These are phyloP conservation scores for Drosophila guanche DNA, from an alignment of 1,140 invertebrate genomes.

Conservation along the genomic window DNA sequence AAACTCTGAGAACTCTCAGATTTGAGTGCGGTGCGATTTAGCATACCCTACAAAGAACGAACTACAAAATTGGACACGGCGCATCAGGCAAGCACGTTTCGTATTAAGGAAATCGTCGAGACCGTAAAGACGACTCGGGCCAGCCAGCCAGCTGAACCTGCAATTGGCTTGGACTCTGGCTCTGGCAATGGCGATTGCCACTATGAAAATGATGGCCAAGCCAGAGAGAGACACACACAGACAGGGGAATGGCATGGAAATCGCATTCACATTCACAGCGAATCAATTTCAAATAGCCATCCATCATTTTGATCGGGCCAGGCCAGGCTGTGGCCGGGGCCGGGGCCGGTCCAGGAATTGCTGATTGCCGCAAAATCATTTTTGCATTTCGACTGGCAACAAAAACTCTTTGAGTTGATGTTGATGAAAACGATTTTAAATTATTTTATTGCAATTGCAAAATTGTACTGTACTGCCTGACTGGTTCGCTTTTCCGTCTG, in stretches of 20 bases:
- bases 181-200: not conserved
- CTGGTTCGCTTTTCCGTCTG: slow-evolving; percentile 31
- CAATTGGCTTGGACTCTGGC: slow-evolving; percentile 66
- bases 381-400: slow-evolving; percentile 56
- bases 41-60: slow-evolving; percentile 75
- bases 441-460: slow-evolving; percentile 82
- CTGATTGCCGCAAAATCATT: slow-evolving; percentile 73
- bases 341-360: slow-evolving; percentile 15
- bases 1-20: slow-evolving; percentile 47
- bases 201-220: slow-evolving; percentile 52
- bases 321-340: no score
- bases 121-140: slow-evolving; percentile 43
- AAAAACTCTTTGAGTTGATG: slow-evolving; percentile 74
- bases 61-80: slow-evolving; percentile 77
- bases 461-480: slow-evolving; percentile 69
- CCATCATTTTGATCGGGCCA: slow-evolving; percentile 57
- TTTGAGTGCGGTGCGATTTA: slow-evolving; percentile 58
- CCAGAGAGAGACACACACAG: slow-evolving; percentile 4
- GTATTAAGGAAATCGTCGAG: slow-evolving; percentile 72
- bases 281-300: slow-evolving; percentile 79
- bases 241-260: slow-evolving; percentile 11
- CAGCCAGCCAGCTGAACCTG: slow-evolving; percentile 46
- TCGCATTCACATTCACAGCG: slow-evolving; percentile 65
- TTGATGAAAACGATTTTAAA: slow-evolving; percentile 83
- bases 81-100: slow-evolving; percentile 76